Evolutionary conservation across 2,797 vertebrate genomes (phyloP).

Genomic region (Menidia menidia): DNA sequence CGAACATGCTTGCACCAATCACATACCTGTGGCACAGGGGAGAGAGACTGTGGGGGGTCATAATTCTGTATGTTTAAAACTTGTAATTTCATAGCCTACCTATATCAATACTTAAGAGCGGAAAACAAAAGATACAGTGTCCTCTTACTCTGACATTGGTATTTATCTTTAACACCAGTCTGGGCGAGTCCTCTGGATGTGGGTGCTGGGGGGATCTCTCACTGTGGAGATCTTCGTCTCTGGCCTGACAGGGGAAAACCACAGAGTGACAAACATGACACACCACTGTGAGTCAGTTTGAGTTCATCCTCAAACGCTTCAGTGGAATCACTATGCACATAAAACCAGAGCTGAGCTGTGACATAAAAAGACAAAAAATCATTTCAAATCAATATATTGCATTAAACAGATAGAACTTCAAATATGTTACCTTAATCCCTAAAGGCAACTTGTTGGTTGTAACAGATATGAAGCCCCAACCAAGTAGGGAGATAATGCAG

Average conservation of each 20-base stretch:
- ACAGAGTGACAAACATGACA: constrained; percentile 46
- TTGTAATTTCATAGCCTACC: constrained; percentile 25
- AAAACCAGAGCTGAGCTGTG: constrained; percentile 52
- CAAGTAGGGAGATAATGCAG: constrained; percentile 35
- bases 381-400: constrained; percentile 45
- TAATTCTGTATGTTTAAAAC: constrained; percentile 12
- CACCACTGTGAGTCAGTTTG: constrained; percentile 23
- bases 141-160: constrained; percentile 81
- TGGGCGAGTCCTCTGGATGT: constrained; percentile 77
- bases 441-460: constrained; percentile 54
- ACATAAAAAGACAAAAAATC: constrained; percentile 48
- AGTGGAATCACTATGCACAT: constrained; percentile 35
- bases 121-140: constrained; percentile 50
- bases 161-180: constrained; percentile 82
- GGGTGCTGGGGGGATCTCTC: constrained; percentile 79
- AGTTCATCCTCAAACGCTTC: constrained; percentile 22
- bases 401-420: constrained; percentile 34
- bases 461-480: constrained; percentile 47
- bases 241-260: constrained; percentile 74
- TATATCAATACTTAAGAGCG: constrained; percentile 21
- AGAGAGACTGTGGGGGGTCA: constrained; percentile 80
- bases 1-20: constrained; percentile 99
- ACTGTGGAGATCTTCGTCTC: constrained; percentile 81
- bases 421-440: constrained; percentile 20
- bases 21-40: constrained; percentile 90